Base-by-base conservation (phyloP, 2,888 invertebrate species). In the Hyalella azteca region DNA sequence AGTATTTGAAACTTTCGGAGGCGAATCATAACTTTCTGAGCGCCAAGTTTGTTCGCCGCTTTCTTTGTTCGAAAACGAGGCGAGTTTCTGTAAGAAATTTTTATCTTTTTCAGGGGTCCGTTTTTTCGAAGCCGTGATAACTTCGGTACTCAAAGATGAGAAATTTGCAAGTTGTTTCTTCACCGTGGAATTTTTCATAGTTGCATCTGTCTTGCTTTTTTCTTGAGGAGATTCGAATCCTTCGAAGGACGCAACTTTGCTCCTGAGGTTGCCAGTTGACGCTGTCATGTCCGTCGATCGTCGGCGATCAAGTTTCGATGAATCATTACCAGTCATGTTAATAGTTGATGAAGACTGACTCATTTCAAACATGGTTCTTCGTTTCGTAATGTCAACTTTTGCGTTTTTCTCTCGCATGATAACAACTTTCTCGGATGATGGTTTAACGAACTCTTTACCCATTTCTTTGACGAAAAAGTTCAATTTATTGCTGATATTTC, bases 351-450 rank as follows among this genome's bases (percentile, higher is more conserved):
- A 19, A 13, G 79, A 49, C n/a, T 81, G 79, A 36, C 80, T 49
- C 41, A 78, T 78, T 88, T 95, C 95, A 86, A 95, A 95, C 82
- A 95, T 91, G 88, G 94, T 94, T 86, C 94, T 92, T 85, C 94
- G 90, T 88, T 94, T 94, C 81, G 92, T 91, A 85, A 95, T 93
- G 87, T 94, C 92, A 36, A 94, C 93, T 90, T 94, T 95, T 11
- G 79, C 50, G 76, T 80, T 80, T 77, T 82, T 83, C 29, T 82
- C 81, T 41, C 84, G 75, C 78, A 81, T 78, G 22, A 78, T 77
- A 11, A 82, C 82, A 22, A 87, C 85, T n/a, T 93, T 92, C 82
- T 92, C 89, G 91, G 85, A 90, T 90, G 82, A 89, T 88, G 85
- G 89, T 89, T 83, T 90, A 88, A 36, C 26, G 40, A 36, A 79